Evolutionary conservation across 2,113 vertebrate genomes (phyloP), one percentile per base, ranked within the genome.

Genomic region (Perca fluviatilis): DNA sequence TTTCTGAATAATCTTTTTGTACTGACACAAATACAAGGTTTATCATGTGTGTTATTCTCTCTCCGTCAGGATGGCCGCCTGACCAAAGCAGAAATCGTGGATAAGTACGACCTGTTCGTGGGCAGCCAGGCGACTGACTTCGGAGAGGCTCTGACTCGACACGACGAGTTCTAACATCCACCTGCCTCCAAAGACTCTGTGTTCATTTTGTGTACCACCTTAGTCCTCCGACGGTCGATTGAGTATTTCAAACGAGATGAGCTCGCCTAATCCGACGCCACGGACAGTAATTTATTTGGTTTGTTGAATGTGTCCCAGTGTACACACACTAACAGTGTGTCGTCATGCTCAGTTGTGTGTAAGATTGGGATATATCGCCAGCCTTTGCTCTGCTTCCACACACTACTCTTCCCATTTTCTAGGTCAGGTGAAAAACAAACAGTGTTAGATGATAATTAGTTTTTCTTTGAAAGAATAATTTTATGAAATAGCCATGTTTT

Each of bases 51-150:
- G 8, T 75, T 51, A 2, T 19, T 57, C 69, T 72, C 30, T 13
- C n/a, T 82, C 53, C 61, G 63, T 0, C 83, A 99, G 98, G 98
- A 99, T 0, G 97, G 97, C 30, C 97, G 92, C 25, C 94, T 99
- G 69, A 97, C 96, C 23, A 96, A 95, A 79, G 95, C 96, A 77
- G 98, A 99, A 92, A 98, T 99, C 3, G 96, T 99, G 82, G 96
- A 98, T 64, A 99, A 99, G 89, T 99, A 99, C 14, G 98, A 96
- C 87, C 86, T 99, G 81, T 99, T 99, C 71, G 98, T 99, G 82
- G 98, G 98, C 67, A 99, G 98, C 90, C 98, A 99, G 91, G 98
- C 97, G 40, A 99, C 98, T 54, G 97, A 99, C 94, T 99, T 99
- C 4, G 98, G 98, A 23, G 98, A 99, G 87, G 98, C 98, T 56